phyloP scores from a whole-genome alignment of 2,113 vertebrate genomes.

The Poicephalus meyeri region DNA sequence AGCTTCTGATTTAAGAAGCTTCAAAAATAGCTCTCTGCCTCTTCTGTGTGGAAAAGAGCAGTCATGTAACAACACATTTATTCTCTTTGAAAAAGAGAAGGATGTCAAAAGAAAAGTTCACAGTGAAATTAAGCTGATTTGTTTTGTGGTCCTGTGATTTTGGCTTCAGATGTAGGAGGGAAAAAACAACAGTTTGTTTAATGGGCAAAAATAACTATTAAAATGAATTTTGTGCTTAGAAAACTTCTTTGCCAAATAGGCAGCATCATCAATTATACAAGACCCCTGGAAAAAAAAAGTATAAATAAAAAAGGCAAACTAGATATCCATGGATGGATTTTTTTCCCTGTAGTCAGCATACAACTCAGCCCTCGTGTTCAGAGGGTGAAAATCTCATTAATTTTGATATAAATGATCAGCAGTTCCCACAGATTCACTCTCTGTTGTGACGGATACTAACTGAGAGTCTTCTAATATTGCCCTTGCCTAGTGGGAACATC shows the following conservation, averaged over 20 bases:
- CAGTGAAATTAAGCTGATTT: constrained; percentile 76
- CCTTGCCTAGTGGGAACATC: not conserved
- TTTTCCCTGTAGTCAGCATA: constrained; percentile 56
- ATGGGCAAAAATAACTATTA: constrained; percentile 66
- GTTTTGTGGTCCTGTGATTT: constrained; percentile 73
- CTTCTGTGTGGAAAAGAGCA: constrained; percentile 75
- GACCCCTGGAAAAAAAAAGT: constrained; percentile 22
- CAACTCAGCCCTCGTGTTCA: constrained; percentile 11
- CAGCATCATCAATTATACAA: constrained; percentile 67
- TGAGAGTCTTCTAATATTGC: not conserved
- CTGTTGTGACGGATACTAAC: constrained; percentile 22
- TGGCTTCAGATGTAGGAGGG: constrained; percentile 37
- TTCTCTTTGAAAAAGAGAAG: constrained; percentile 80
- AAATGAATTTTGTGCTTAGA: constrained; percentile 65
- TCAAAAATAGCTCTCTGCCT: constrained; percentile 79
- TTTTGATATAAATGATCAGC: constrained; percentile 62
- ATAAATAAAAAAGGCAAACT: constrained; percentile 15
- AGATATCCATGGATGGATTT: constrained; percentile 30
- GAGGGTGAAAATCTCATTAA: constrained; percentile 68
- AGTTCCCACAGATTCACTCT: constrained; percentile 52
- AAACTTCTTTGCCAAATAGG: constrained; percentile 56
- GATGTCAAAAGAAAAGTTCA: constrained; percentile 78
- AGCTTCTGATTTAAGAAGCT: constrained; percentile 82
- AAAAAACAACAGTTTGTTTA: constrained; percentile 66
- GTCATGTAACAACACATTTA: constrained; percentile 74